phyloP scores from a whole-genome alignment of 2,113 vertebrate species.

The Oceanites oceanicus region DNA sequence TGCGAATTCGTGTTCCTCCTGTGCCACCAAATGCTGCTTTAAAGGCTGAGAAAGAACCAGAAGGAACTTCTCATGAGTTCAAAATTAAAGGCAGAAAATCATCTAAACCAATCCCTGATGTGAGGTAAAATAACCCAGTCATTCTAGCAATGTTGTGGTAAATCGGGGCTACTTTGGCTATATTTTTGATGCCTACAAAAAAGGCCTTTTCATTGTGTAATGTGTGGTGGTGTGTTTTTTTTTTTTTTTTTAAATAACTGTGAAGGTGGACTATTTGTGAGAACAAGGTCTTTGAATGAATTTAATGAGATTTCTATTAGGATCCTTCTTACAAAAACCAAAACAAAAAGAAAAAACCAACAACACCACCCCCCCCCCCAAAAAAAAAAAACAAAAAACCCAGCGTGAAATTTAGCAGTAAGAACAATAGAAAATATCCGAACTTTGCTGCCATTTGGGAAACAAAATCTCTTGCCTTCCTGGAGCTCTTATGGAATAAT shows the following conservation, averaged over 20 bases:
- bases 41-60: constrained; percentile 83
- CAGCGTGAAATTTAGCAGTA: neutral
- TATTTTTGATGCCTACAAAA: neutral
- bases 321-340: neutral
- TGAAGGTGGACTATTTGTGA: neutral
- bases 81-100: constrained; percentile 96
- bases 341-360: too few relatives aligned
- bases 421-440: neutral
- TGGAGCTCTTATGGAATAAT: neutral
- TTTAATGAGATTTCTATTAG: neutral
- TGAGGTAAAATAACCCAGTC: constrained; percentile 77
- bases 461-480: neutral
- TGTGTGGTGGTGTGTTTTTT: too few relatives aligned
- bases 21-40: constrained; percentile 87
- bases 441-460: neutral
- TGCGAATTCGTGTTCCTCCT: constrained; percentile 95
- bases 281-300: neutral
- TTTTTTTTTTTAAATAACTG: neutral
- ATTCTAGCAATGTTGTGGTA: neutral
- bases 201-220: neutral
- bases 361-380: too few relatives aligned
- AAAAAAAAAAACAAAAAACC: neutral
- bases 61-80: constrained; percentile 92
- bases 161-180: neutral
- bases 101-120: constrained; percentile 81